phyloP scores from a whole-genome alignment of 2,888 invertebrate species.

The Desoria tigrina region DNA sequence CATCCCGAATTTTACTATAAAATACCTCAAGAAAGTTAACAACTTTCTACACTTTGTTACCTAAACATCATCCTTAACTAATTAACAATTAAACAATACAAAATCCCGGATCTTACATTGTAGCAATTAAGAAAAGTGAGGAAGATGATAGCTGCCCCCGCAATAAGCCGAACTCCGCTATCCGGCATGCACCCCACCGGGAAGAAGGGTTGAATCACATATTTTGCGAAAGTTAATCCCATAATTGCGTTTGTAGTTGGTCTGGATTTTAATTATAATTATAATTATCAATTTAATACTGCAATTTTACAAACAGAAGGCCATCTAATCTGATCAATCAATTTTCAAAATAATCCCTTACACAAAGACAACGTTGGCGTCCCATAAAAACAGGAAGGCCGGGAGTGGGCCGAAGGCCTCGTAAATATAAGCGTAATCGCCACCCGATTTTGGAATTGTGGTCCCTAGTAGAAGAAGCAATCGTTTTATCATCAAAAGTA shows the following conservation, averaged over 20 bases:
- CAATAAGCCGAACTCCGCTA: conserved; percentile 70
- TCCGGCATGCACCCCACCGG: conserved; percentile 69
- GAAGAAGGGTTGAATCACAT: conserved; percentile 85
- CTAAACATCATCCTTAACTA: background rate
- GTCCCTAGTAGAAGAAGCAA: conserved; percentile 57
- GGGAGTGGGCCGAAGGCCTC: conserved; percentile 76
- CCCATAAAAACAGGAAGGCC: conserved; percentile 75
- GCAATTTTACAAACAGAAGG: background rate
- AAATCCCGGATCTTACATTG: too few relatives aligned
- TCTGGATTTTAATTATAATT: conserved; percentile 14
- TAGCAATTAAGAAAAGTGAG: conserved; percentile 86
- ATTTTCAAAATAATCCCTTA: conserved; percentile 27
- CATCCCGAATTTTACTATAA: too few relatives aligned
- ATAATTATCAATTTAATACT: background rate
- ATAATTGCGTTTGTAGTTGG: conserved; percentile 97
- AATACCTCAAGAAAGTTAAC: background rate
- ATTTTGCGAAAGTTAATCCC: conserved; percentile 90
- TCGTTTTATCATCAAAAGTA: background rate
- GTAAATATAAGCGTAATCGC: conserved; percentile 77
- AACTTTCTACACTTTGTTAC: background rate
- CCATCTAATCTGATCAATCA: background rate
- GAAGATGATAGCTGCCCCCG: conserved; percentile 76
- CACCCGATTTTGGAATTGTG: conserved; percentile 75
- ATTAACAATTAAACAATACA: too few relatives aligned
- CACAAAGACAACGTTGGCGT: conserved; percentile 74